Base-by-base conservation (phyloP, 1,140 invertebrate genomes). In the Drosophila ercepeae region DNA sequence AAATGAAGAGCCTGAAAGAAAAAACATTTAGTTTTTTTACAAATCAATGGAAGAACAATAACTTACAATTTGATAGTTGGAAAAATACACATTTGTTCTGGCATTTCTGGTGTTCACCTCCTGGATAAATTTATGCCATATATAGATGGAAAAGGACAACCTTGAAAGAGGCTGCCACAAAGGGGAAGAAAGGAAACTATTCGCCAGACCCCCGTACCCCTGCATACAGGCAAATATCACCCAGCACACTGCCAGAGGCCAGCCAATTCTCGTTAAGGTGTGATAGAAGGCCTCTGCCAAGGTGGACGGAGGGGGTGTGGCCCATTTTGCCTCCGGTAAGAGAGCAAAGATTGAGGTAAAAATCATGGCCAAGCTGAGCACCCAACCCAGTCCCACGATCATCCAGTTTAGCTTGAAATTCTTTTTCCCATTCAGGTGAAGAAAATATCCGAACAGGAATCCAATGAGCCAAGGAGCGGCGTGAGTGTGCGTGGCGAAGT, bases 181-280 rank as follows among this genome's bases (percentile, higher is more conserved):
- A 5, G 75, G 57, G 9, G 91, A 75, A 1, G 91, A 91, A 3
- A 93, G 42, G 8, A 93, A 91, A 78, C 89, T 91, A 52, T 93
- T 92, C 18, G 92, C 89, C 16, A 91, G 86, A 67, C 92, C 95
- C 72, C 94, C 95, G 81, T 94, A 93, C 39, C 94, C 94, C 51
- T 93, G 92, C 8, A 92, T 90, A 68, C 95, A 95, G 1, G 94
- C 94, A 41, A 95, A 94, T 6, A 96, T 92, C 1, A 96, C 92
- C 94, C 95, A 96, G 0, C 92, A 91, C 3, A 96, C 34, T 0
- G 91, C 92, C 0, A 94, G 1, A 0, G 93, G 92, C 93, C 95
- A 96, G 36, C 23, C 89, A 2, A 93, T 90, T 34, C 95, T 92
- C 34, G 93, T 92, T 1, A 95, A 91, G 2, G 93, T 92, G 1